These are phyloP conservation scores for Serranus cabrilla DNA, from an alignment of 2,797 vertebrate species.

Conservation along the genomic window DNA sequence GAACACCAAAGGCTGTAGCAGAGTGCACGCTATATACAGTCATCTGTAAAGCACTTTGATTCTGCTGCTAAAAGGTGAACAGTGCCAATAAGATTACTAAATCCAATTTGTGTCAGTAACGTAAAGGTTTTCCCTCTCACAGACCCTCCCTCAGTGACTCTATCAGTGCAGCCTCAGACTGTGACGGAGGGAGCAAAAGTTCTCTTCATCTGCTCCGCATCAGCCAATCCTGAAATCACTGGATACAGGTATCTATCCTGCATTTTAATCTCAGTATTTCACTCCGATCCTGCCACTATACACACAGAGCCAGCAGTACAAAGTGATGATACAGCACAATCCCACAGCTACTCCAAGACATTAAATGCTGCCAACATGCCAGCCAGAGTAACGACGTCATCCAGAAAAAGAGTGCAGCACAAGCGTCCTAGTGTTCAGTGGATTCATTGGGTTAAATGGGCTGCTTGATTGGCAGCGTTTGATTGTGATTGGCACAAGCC, in stretches of 20 bases:
- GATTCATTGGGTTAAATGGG: conserved; percentile 33
- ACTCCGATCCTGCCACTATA: background rate
- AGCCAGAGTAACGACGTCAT: conserved; percentile 3
- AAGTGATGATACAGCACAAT: conserved; percentile 10
- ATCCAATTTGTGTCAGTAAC: conserved; percentile 21
- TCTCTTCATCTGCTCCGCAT: conserved; percentile 91
- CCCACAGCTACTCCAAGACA: background rate
- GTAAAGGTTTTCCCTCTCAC: conserved; percentile 39
- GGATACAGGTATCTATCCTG: conserved; percentile 88
- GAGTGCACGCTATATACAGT: background rate
- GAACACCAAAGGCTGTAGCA: background rate
- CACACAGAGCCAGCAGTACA: conserved; percentile 22
- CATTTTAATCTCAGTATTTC: conserved; percentile 1
- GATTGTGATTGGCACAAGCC: conserved; percentile 72
- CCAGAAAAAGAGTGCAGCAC: background rate
- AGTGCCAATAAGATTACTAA: background rate
- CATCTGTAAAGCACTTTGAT: conserved; percentile 9
- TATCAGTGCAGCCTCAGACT: conserved; percentile 92
- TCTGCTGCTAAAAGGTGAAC: conserved; percentile 4
- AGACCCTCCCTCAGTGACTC: conserved; percentile 92
- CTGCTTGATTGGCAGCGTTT: conserved; percentile 68
- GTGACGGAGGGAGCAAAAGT: conserved; percentile 92
- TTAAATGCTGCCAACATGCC: conserved; percentile 9
- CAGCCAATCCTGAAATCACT: conserved; percentile 93
- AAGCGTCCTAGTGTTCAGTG: conserved; percentile 13